Evolutionary conservation across 2,113 vertebrate genomes (phyloP).

Genomic region (Progne subis): DNA sequence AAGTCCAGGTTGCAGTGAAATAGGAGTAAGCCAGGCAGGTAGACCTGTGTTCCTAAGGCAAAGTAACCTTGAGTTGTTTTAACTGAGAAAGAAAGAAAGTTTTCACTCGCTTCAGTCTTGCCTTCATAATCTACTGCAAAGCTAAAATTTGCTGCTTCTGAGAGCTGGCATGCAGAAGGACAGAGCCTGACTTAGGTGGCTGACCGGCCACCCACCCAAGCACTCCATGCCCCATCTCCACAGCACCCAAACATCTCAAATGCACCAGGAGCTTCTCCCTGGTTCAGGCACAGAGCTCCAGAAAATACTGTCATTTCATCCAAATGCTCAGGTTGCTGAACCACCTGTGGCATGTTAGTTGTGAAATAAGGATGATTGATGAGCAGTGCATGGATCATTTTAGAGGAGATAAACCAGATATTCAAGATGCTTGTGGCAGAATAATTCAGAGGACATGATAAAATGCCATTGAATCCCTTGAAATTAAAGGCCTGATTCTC

Average conservation of each 20-base stretch:
- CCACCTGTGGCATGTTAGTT: background rate
- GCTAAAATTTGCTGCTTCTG: background rate
- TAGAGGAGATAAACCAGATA: constrained; percentile 11
- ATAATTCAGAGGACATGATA: background rate
- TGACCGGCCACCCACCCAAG: background rate
- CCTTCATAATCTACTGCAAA: background rate
- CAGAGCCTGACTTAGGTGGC: background rate
- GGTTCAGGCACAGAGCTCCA: background rate
- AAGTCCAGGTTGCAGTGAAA: background rate
- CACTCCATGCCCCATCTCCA: background rate
- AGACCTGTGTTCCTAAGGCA: background rate
- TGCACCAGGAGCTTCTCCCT: background rate
- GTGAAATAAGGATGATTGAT: constrained; percentile 5
- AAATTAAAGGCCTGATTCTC: background rate
- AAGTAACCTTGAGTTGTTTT: background rate
- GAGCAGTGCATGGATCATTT: background rate
- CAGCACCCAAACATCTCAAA: background rate
- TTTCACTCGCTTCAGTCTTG: background rate
- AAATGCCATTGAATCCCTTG: background rate
- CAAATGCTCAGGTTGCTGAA: background rate
- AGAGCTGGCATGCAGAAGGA: background rate
- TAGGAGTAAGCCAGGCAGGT: background rate
- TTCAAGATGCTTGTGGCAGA: constrained; percentile 1
- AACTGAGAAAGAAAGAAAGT: background rate
- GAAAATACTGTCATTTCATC: background rate